These are phyloP conservation scores for Orientallactaga sibirica DNA, from an alignment of 2,797 vertebrate species.

Conservation along the genomic window DNA sequence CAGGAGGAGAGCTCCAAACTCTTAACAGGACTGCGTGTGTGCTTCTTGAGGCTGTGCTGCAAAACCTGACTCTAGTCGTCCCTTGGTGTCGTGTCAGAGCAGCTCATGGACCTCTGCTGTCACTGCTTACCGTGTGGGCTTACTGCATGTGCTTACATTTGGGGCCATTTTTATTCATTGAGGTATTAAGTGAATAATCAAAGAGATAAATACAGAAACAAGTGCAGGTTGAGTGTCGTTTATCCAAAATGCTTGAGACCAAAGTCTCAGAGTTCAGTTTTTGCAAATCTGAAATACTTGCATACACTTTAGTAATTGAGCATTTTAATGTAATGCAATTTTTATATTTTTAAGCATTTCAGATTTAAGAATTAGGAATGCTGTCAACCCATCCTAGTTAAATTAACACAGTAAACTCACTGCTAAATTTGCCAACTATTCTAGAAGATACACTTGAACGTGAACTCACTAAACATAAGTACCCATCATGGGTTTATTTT, in stretches of 20 bases:
- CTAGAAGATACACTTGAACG: neutral
- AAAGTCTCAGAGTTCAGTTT: neutral
- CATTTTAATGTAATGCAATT: neutral
- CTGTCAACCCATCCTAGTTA: neutral
- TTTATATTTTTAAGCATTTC: neutral
- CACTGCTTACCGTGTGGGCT: neutral
- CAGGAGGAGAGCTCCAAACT: neutral
- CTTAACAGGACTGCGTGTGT: neutral
- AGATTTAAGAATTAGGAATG: neutral
- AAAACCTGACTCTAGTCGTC: neutral
- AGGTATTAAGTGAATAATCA: neutral
- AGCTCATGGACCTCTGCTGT: neutral
- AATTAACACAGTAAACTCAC: constrained; percentile 26
- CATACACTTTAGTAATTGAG: neutral
- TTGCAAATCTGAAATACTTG: neutral
- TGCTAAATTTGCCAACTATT: constrained; percentile 40
- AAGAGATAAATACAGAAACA: constrained; percentile 39
- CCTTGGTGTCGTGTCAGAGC: neutral
- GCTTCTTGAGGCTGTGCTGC: neutral
- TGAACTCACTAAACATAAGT: neutral
- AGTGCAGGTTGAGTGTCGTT: neutral
- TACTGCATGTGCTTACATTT: neutral
- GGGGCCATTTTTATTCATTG: constrained; percentile 47
- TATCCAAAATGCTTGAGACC: too few relatives aligned
- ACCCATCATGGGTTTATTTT: neutral